Evolutionary conservation across 2,113 vertebrate species (phyloP), one percentile per base, ranked within the genome.

Genomic region (Tricholaema leucomelas): DNA sequence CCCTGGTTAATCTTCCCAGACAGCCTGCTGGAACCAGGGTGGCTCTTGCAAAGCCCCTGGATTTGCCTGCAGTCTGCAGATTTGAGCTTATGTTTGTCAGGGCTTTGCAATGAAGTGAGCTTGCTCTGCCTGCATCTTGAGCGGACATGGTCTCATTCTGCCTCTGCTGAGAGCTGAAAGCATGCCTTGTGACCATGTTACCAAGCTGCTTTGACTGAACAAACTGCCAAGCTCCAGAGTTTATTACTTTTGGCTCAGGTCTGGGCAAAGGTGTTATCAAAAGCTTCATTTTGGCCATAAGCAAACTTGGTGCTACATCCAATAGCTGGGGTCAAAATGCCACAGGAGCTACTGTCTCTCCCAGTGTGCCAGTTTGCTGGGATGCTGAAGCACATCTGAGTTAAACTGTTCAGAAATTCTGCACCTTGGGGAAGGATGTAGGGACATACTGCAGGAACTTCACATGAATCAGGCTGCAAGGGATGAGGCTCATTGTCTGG

Each of bases 211-310:
- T 82, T 73, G 69, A 55, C 52, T 88, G 63, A 44, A 76, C 50
- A 79, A 81, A 73, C 28, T 58, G 38, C 31, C 61, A 40, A 70
- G 25, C 40, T 82, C 67, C 7, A 16, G 15, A 18, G 16, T 82
- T 85, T 76, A 46, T 91, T 94, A 40, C 27, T 91, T 55, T 85
- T 69, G 77, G 63, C 81, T 81, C 63, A 36, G 44, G 23, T 35
- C 19, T 61, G 44, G n/a, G 78, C 11, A 72, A 61, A 69, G 9
- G 6, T 40, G 21, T 70, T 81, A 81, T 20, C 46, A 79, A 82
- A 82, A 76, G 40, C 40, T 82, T 85, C 36, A 38, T 72, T 89
- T 73, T 76, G 27, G 28, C 31, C 8, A 2, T 23, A 46, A 66
- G 28, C 33, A 87, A 93, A 69, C 50, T 63, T 2, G 4, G 21